Conservation (phyloP, 2,113 vertebrate genomes). For the Stercorarius parasiticus region DNA sequence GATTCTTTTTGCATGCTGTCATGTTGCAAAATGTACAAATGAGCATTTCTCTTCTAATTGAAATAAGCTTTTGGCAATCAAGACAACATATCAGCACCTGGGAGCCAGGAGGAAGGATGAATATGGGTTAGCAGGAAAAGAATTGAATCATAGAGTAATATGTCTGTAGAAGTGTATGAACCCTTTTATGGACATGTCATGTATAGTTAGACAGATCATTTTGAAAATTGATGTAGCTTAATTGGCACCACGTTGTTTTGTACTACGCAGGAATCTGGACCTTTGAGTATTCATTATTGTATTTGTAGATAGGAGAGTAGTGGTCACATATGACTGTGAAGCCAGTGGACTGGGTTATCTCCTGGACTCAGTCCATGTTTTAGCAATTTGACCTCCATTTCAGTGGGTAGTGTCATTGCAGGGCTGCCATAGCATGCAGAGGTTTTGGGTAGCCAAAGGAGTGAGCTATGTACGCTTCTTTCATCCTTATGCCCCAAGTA, state of each 20-base stretch:
- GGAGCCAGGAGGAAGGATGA: not conserved
- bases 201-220: not conserved
- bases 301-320: not conserved
- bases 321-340: not conserved
- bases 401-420: not conserved
- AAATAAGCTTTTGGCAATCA: not conserved
- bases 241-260: not conserved
- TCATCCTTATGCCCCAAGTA: not conserved
- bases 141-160: not conserved
- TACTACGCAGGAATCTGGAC: not conserved
- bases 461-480: not conserved
- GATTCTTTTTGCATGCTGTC: not conserved
- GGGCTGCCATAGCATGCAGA: not conserved
- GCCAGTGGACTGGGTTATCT: not conserved
- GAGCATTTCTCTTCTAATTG: not conserved
- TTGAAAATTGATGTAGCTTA: not conserved
- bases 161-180: not conserved
- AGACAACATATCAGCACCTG: not conserved
- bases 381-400: not conserved
- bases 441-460: not conserved
- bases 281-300: not conserved
- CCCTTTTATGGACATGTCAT: not conserved
- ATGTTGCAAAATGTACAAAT: not conserved
- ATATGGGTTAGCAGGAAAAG: not conserved
- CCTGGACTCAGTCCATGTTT: not conserved